Percentiles rank a stretch among this genome's conserved stretches.
phyloP scores from a whole-genome alignment of 2,888 invertebrate genomes.

The Lasioglossum calceatum region DNA sequence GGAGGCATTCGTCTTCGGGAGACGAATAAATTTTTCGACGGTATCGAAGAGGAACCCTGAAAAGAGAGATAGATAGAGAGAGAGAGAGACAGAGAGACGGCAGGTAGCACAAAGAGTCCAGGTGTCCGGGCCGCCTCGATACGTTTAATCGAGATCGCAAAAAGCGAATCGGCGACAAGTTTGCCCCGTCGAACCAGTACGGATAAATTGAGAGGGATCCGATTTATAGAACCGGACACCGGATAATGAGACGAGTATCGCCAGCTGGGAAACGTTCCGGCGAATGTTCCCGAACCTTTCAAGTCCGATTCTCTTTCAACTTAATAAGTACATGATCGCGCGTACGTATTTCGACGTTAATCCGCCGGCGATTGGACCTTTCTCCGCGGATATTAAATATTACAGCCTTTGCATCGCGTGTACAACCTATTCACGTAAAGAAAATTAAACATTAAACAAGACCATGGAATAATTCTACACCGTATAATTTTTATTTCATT shows the following conservation, averaged over 20 bases:
- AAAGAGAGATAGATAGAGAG: neutral
- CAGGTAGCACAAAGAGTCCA: neutral
- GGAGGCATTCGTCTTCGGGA: neutral
- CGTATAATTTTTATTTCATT: too few relatives aligned
- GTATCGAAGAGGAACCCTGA: neutral
- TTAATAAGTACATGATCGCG: neutral
- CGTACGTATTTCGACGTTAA: neutral
- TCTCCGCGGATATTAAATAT: neutral
- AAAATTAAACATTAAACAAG: too few relatives aligned
- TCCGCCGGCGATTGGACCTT: neutral
- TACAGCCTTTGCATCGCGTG: too few relatives aligned
- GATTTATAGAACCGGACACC: neutral
- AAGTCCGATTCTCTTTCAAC: neutral
- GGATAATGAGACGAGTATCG: conserved; percentile 21
- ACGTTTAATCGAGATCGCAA: conserved; percentile 23
- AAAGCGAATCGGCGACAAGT: conserved; percentile 17
- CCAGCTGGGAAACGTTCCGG: neutral
- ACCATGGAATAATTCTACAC: too few relatives aligned
- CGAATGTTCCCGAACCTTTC: neutral
- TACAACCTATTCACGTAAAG: too few relatives aligned
- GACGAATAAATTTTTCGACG: conserved; percentile 25
- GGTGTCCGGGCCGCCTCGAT: neutral
- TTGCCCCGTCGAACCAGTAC: neutral
- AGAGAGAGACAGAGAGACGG: neutral
- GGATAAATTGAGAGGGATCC: neutral